Base-by-base conservation (phyloP, 1,140 invertebrate genomes). In the Drosophila auraria region DNA sequence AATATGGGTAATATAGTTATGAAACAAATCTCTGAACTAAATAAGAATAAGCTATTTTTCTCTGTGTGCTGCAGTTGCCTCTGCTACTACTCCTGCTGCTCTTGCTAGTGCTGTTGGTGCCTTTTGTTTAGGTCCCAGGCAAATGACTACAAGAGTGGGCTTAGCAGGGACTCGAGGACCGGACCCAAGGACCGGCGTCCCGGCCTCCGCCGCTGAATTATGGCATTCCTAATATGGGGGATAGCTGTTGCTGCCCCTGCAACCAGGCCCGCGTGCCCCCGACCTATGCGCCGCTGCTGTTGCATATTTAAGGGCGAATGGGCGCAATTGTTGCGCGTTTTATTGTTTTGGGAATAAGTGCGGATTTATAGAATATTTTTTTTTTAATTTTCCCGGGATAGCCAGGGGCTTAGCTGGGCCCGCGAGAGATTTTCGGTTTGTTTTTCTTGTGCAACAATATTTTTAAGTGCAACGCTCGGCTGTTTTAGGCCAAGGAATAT, bases 311-410 rank as follows among this genome's bases (percentile, higher is more conserved):
- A 87, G 81, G 79, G 72, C 73, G 75, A 89, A 78, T 79, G 73
- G 73, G 76, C 74, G 73, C 84, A 87, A 87, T 87, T 87, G 84
- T 87, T 89, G 84, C 84, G 81, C 84, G 84, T 84, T 87, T 89
- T 87, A 87, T 87, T 89, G 84, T 87, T 87, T 87, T 87, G 84
- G 84, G 84, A 89, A 84, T 89, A 84, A 89, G 84, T 81, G 84
- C 84, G 86, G 84, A 87, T 87, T 87, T 87, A 89, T 87, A 87
- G 81, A 89, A 83, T 56, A 72, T 89, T 83, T 79, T 78, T 38
- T 5, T 38, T 11, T 11, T 49, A 53, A 65, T 76, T 84, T 76
- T 62, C 40, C 62, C 44, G 64, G 56, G 54, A 38, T 49, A 42
- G 36, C 58, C 30, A 8, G n/a, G 30, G 23, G 36, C 56, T 73